phyloP scores from a whole-genome alignment of 2,888 invertebrate species.

The Bruchidius siliquastri region DNA sequence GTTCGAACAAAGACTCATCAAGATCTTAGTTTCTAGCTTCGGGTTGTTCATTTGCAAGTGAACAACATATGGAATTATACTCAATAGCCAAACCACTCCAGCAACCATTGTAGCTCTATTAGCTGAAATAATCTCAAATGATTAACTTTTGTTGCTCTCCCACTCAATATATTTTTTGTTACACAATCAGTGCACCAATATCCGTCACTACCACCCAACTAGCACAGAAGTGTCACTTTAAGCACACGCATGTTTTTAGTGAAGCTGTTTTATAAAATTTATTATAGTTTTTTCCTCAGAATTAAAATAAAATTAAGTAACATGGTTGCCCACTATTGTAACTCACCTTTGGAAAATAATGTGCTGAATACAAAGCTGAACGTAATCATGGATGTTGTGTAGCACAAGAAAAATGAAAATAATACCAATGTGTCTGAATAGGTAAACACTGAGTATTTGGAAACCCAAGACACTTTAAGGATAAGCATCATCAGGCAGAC shows the following conservation, averaged over 20 bases:
- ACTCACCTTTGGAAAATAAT: conserved; percentile 70
- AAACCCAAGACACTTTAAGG: conserved; percentile 46
- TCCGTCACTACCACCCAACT: too few relatives aligned
- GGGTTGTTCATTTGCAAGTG: conserved; percentile 60
- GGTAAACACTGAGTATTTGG: conserved; percentile 61
- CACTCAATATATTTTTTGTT: too few relatives aligned
- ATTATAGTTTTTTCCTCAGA: too few relatives aligned
- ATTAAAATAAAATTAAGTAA: too few relatives aligned
- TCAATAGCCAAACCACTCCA: conserved; percentile 71
- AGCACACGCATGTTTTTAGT: too few relatives aligned
- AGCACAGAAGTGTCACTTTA: too few relatives aligned
- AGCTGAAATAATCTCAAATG: conserved; percentile 51
- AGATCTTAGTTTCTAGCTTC: conserved; percentile 55
- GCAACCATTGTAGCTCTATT: conserved; percentile 74
- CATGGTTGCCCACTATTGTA: too few relatives aligned
- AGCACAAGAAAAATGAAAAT: conserved; percentile 67
- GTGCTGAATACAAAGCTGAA: conserved; percentile 78
- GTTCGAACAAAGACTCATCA: conserved; percentile 66
- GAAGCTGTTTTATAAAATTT: too few relatives aligned
- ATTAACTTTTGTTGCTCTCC: too few relatives aligned
- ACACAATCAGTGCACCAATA: too few relatives aligned
- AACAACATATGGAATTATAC: conserved; percentile 68
- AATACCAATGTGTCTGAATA: conserved; percentile 62
- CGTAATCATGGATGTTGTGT: conserved; percentile 64
- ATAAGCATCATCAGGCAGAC: conserved; percentile 54